These are phyloP conservation scores for Bothrops jararaca DNA, from an alignment of 2,113 vertebrate species.

Conservation along the genomic window DNA sequence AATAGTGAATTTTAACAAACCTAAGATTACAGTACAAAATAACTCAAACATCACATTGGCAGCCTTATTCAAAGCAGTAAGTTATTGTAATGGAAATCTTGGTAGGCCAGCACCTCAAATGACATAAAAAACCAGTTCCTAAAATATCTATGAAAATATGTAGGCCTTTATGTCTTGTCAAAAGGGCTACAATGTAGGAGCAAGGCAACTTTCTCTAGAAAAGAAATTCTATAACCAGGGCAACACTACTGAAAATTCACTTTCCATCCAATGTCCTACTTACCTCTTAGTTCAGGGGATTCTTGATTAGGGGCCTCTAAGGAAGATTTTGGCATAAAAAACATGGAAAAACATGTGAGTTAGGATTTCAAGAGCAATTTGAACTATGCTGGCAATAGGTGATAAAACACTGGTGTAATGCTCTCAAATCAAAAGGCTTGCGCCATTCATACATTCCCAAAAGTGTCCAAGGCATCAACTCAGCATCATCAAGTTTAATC, in stretches of 20 bases:
- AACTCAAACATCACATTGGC: neutral
- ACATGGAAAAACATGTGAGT: neutral
- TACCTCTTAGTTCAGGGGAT: neutral
- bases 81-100: neutral
- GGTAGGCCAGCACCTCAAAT: neutral
- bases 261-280: neutral
- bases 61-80: neutral
- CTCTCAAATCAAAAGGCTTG: neutral
- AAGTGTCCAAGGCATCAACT: neutral
- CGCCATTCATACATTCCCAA: neutral
- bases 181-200: neutral
- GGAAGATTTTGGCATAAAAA: neutral
- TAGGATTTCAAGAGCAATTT: neutral
- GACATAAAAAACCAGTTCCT: neutral
- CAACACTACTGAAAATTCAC: neutral
- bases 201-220: neutral
- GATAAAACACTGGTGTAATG: neutral
- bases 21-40: neutral
- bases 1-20: neutral
- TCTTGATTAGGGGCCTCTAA: neutral
- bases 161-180: neutral
- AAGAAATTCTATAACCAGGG: neutral
- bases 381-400: neutral
- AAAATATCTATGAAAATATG: neutral
- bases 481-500: neutral